Conservation (phyloP, 2,888 invertebrate genomes). For the Lasioglossum calceatum region DNA sequence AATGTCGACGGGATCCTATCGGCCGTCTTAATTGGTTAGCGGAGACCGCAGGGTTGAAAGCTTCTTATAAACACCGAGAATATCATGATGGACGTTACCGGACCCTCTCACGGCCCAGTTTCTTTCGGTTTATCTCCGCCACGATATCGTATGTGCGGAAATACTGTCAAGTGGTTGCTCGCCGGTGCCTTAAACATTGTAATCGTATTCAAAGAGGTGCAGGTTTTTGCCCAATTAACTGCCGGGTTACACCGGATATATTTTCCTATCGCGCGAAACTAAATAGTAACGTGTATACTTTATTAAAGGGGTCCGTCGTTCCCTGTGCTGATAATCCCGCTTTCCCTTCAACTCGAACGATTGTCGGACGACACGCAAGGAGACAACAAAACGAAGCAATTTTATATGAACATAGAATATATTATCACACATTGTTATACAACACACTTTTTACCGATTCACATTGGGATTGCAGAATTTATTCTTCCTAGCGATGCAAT, state of each 20-base stretch:
- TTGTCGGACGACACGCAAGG: neutral
- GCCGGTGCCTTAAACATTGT: conserved; percentile 66
- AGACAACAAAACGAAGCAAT: neutral
- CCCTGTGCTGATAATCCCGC: conserved; percentile 23
- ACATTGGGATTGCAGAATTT: conserved; percentile 5
- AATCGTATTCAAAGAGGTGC: conserved; percentile 70
- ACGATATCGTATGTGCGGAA: conserved; percentile 76
- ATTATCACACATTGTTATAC: conserved; percentile 52
- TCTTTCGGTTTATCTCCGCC: conserved; percentile 70
- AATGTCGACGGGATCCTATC: neutral
- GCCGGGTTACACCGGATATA: conserved; percentile 39
- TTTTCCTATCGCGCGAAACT: conserved; percentile 48
- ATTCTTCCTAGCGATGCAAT: conserved; percentile 8
- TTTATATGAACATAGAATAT: conserved; percentile 55
- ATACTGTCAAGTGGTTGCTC: conserved; percentile 68
- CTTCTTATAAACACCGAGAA: conserved; percentile 72
- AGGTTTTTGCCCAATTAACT: conserved; percentile 67
- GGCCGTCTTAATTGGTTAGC: conserved; percentile 18
- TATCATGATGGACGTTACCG: conserved; percentile 63
- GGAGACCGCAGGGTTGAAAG: neutral
- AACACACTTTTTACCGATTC: conserved; percentile 33
- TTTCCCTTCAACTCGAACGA: neutral
- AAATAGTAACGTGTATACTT: conserved; percentile 32
- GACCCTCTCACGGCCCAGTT: conserved; percentile 73
- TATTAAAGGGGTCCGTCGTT: conserved; percentile 29